Evolutionary conservation across 2,797 vertebrate genomes (phyloP).

Genomic region (Pelochelys cantorii): DNA sequence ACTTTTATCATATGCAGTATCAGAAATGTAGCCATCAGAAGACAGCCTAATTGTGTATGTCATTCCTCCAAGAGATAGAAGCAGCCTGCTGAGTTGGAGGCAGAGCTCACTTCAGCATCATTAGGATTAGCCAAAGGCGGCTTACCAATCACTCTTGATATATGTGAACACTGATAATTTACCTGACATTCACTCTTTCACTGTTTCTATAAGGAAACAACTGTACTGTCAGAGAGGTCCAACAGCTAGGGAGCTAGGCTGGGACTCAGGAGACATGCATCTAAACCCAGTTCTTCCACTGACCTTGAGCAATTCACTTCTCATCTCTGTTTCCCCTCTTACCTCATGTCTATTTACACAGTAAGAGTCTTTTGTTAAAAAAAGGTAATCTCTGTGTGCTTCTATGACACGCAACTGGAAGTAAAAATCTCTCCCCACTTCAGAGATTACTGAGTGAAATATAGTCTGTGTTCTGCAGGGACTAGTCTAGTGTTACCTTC

Average conservation of each 20-base stretch:
- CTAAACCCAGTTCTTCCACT: not conserved
- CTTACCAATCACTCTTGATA: not conserved
- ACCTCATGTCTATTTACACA: not conserved
- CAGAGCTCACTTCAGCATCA: not conserved
- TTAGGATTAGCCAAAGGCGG: not conserved
- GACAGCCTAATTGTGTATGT: not conserved
- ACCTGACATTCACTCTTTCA: not conserved
- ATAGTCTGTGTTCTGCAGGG: not conserved
- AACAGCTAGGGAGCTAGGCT: not conserved
- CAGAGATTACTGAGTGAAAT: not conserved
- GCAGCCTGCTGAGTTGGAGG: not conserved
- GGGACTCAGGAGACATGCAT: not conserved
- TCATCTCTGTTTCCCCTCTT: not conserved
- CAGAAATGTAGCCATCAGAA: not conserved
- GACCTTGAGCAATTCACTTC: accelerated
- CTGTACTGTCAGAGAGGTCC: not conserved
- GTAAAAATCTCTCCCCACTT: not conserved
- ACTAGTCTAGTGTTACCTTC: not conserved
- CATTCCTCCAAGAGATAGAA: not conserved
- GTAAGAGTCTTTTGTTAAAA: not conserved
- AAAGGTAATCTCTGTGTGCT: not conserved
- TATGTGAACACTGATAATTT: not conserved
- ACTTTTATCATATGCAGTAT: not conserved
- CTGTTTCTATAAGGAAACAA: not conserved
- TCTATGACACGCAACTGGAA: not conserved